Conservation (phyloP, 2,113 vertebrate genomes). For the Xenopus borealis region DNA sequence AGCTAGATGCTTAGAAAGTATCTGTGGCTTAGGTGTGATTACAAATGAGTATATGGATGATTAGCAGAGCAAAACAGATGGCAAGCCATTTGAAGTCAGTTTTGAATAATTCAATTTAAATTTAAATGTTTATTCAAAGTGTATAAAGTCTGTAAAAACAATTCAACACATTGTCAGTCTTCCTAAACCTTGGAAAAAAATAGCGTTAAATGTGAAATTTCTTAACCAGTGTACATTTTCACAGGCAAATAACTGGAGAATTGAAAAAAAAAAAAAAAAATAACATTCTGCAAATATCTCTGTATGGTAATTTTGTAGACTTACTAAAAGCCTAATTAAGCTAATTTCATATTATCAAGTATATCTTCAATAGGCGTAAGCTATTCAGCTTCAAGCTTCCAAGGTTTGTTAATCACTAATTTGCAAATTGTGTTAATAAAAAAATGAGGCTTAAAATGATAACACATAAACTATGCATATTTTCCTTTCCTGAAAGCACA, state of each 20-base stretch:
- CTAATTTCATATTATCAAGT: slow-evolving; percentile 14
- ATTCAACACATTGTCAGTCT: too few relatives aligned
- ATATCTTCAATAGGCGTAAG: slow-evolving; percentile 5
- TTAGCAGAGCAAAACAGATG: too few relatives aligned
- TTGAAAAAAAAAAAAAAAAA: neutral
- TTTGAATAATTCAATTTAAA: too few relatives aligned
- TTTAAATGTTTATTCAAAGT: too few relatives aligned
- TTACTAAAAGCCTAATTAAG: slow-evolving; percentile 22
- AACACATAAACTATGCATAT: slow-evolving; percentile 15
- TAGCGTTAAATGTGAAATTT: too few relatives aligned
- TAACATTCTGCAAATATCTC: neutral
- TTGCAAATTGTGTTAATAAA: slow-evolving; percentile 33
- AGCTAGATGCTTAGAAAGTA: too few relatives aligned
- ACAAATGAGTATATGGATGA: too few relatives aligned
- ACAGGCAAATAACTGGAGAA: neutral
- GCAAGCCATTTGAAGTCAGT: too few relatives aligned
- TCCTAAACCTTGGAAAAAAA: too few relatives aligned
- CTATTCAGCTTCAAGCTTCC: neutral
- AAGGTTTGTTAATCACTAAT: slow-evolving; percentile 30
- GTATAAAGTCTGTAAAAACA: too few relatives aligned
- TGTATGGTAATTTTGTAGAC: neutral
- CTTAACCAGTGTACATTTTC: too few relatives aligned
- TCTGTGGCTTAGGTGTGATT: too few relatives aligned
- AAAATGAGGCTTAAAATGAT: slow-evolving; percentile 17
- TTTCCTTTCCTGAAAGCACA: slow-evolving; percentile 14